Evolutionary conservation across 1,140 invertebrate genomes (phyloP), one percentile per base, ranked within the genome.

Genomic region (Drosophila ohnishii): DNA sequence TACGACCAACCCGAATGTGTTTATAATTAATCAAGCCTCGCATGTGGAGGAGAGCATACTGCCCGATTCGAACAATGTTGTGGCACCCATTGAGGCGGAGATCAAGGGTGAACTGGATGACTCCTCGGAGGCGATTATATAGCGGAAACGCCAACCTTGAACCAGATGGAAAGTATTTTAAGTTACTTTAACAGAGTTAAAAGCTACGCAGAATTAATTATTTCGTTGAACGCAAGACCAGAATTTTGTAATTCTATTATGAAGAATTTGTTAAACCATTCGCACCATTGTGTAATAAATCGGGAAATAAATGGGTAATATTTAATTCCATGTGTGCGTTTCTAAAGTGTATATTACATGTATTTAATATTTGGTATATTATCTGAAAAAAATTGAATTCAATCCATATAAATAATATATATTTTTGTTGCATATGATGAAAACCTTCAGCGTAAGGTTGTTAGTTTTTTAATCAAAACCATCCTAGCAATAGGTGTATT

Each of bases 51-150:
- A 88, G 32, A 66, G 84, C 45, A 88, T 88, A 6, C 40, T 88
- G 57, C 84, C 84, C 1, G 84, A 88, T 48, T 55, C 51, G 4
- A 58, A 53, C 4, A 39, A 56, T 6, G 16, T 39, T 19, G 16
- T 35, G 14, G 25, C 34, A 34, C 42, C 58, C 4, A 32, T 81
- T 55, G 45, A 55, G 9, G 9, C 63, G 9, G 80, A 80, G 25
- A 87, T 87, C 8, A 87, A 87, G 40, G 84, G 64, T 8, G 83
- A 87, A 39, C 10, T 88, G 13, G 84, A 87, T 2, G 84, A 87
- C 65, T 37, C 39, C 10, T 0, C 47, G 2, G 84, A 87, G 56
- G 48, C 34, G 25, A 35, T 79, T 25, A 39, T 37, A 40, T 87
- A 76, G 59, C n/a, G n/a, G 19, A 10, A 25, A 3, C 30, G 19